Conservation (phyloP, 2,888 invertebrate species). For the Amphipyra berbera region DNA sequence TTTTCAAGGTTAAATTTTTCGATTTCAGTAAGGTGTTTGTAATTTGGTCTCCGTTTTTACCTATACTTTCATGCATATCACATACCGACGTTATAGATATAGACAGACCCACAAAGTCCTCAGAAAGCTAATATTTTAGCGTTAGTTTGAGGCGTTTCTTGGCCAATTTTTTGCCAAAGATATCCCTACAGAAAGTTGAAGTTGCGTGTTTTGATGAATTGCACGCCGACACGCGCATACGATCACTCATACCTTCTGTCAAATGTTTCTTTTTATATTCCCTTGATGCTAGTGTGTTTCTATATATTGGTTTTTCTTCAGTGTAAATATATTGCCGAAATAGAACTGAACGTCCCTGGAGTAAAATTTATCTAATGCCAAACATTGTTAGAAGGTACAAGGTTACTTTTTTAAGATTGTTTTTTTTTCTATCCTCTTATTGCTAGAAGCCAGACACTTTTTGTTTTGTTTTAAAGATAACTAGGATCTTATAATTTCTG, state of each 20-base stretch:
- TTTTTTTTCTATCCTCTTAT: no score
- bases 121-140: constrained; percentile 42
- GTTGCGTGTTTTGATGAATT: constrained; percentile 49
- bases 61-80: not conserved
- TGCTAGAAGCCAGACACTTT: no score
- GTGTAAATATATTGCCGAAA: constrained; percentile 35
- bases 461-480: no score
- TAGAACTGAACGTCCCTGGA: constrained; percentile 19
- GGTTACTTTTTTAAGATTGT: no score
- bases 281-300: constrained; percentile 27
- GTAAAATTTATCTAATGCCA: constrained; percentile 36
- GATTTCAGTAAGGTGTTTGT: no score
- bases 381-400: not conserved
- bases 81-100: constrained; percentile 2
- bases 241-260: constrained; percentile 54
- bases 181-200: constrained; percentile 42
- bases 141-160: constrained; percentile 13
- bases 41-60: no score
- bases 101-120: constrained; percentile 5
- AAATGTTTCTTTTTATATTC: constrained; percentile 49
- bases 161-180: constrained; percentile 46
- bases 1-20: no score
- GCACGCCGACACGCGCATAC: constrained; percentile 47
- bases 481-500: no score
- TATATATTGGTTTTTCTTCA: constrained; percentile 47